A percentile compares a stretch with the other conserved stretches of the same genome.
These are phyloP conservation scores for Ericerus pela DNA, from an alignment of 1,140 invertebrate species.

Conservation along the genomic window DNA sequence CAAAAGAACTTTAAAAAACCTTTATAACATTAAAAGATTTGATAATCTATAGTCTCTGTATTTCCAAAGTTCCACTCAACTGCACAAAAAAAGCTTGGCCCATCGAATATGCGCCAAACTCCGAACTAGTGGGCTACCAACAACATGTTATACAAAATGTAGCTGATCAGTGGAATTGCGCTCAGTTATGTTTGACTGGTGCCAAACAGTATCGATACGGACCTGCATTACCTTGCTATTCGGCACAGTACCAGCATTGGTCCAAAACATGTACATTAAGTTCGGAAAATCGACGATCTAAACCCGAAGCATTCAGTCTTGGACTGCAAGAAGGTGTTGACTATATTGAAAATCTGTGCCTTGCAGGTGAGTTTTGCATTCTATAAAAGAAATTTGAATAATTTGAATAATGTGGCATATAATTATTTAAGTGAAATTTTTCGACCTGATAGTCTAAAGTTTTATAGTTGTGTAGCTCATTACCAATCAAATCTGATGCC, in stretches of 20 bases:
- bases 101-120: conserved; percentile 31
- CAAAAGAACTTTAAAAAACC: no score
- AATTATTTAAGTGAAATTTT: no score
- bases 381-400: no score
- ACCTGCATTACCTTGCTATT: conserved; percentile 28
- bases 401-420: no score
- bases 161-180: conserved; percentile 28
- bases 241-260: conserved; percentile 25
- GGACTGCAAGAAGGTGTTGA: conserved; percentile 22
- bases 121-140: conserved; percentile 32
- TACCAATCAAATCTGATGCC: no score
- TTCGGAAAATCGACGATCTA: conserved; percentile 35
- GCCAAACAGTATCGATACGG: conserved; percentile 8
- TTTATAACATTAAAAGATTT: no score
- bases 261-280: conserved; percentile 32
- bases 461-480: no score
- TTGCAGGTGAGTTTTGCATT: no score
- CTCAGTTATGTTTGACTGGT: conserved; percentile 31
- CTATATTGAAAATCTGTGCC: conserved; percentile 40
- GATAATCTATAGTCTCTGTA: no score
- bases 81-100: conserved; percentile 30
- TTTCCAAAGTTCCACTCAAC: conserved; percentile 21
- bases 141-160: conserved; percentile 27
- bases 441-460: no score
- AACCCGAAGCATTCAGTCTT: conserved; percentile 34